These are phyloP conservation scores for Gastrophysa polygoni DNA, from an alignment of 2,888 invertebrate species.

Conservation along the genomic window DNA sequence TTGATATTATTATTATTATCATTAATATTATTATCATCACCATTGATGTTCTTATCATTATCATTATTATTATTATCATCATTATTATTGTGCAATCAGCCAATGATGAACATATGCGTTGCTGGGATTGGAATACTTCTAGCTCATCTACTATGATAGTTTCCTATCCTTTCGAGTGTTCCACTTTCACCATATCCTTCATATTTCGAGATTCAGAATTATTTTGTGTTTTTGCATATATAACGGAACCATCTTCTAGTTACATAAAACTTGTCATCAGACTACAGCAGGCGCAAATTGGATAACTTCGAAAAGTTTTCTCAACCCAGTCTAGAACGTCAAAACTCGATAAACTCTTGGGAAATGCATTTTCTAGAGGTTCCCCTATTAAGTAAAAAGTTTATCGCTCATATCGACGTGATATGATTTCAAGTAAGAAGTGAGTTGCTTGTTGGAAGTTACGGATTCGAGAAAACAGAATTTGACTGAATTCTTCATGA, in stretches of 20 bases:
- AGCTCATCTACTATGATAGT: too few species aligned
- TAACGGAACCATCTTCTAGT: neutral
- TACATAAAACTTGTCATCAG: neutral
- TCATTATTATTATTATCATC: too few species aligned
- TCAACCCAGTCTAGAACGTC: neutral
- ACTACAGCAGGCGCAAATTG: neutral
- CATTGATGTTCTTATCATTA: too few species aligned
- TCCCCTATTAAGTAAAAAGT: neutral
- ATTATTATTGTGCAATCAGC: too few species aligned
- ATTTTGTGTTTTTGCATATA: neutral
- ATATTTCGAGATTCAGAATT: neutral
- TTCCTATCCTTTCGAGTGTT: neutral
- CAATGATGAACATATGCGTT: too few species aligned
- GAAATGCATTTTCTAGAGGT: neutral
- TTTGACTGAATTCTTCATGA: too few species aligned
- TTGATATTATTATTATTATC: too few species aligned
- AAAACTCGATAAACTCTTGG: neutral
- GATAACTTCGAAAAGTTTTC: neutral
- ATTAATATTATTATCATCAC: too few species aligned
- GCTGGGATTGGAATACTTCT: too few species aligned
- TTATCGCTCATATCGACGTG: neutral
- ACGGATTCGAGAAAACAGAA: too few species aligned
- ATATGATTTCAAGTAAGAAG: too few species aligned
- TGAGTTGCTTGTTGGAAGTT: too few species aligned
- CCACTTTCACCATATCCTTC: neutral